Evolutionary conservation across 2,797 vertebrate genomes (phyloP).

Genomic region (Bufotes viridis): DNA sequence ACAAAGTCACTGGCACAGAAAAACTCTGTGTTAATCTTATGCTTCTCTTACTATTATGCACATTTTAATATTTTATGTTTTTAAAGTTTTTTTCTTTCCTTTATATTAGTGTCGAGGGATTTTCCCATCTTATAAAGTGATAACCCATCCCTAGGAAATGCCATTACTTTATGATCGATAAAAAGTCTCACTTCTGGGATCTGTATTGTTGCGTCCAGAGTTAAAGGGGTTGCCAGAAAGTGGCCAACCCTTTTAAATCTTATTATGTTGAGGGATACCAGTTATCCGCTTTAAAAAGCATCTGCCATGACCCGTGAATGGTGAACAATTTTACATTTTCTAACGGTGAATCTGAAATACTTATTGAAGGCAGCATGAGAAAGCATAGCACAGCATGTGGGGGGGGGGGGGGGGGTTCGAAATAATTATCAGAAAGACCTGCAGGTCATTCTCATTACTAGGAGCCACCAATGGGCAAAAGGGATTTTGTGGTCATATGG

Average conservation of each 20-base stretch:
- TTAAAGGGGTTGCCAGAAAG: too few relatives aligned
- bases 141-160: neutral
- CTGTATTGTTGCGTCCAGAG: too few relatives aligned
- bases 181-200: too few relatives aligned
- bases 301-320: neutral
- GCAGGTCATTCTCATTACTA: neutral
- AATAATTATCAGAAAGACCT: neutral
- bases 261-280: neutral
- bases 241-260: neutral
- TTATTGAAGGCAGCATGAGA: neutral
- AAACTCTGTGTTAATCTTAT: neutral
- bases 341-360: neutral
- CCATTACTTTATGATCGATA: neutral
- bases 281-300: neutral
- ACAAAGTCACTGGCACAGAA: neutral
- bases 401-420: neutral
- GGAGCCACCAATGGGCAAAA: neutral
- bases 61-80: neutral
- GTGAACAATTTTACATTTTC: slow-evolving; percentile 4
- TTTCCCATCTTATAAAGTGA: neutral
- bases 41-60: neutral
- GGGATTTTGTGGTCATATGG: neutral
- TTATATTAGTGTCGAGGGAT: neutral
- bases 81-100: neutral
- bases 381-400: neutral